A percentile compares a stretch with the other conserved stretches of the same genome.
Evolutionary conservation across 1,140 invertebrate genomes (phyloP).

Genomic region (Drosophila paulistorum): DNA sequence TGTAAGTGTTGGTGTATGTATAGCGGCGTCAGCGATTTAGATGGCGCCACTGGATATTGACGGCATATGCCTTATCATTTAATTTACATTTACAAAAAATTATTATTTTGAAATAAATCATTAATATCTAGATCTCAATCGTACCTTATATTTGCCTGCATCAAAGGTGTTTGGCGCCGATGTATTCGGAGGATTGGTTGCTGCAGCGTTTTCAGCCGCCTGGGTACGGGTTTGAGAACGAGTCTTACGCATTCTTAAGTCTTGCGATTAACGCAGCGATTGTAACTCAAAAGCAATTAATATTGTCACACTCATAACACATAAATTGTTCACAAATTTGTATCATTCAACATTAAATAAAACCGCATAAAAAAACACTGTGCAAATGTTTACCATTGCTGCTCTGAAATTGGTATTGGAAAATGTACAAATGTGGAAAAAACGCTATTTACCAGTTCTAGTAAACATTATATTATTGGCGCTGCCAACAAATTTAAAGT

Average conservation of each 20-base stretch:
- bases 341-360: constrained; percentile 36
- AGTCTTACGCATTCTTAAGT: constrained; percentile 73
- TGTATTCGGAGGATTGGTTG: constrained; percentile 47
- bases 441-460: no score
- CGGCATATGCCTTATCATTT: constrained; percentile 39
- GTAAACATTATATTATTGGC: no score
- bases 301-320: constrained; percentile 27
- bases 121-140: neutral
- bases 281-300: constrained; percentile 32
- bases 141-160: constrained; percentile 63
- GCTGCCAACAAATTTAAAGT: no score
- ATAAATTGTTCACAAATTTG: constrained; percentile 30
- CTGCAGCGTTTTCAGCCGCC: constrained; percentile 80
- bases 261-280: constrained; percentile 38
- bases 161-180: constrained; percentile 59
- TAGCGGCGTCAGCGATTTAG: neutral
- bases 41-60: constrained; percentile 7
- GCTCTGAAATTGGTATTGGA: no score
- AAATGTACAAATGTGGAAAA: no score
- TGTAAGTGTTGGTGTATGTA: constrained; percentile 1
- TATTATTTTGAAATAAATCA: constrained; percentile 26
- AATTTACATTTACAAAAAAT: constrained; percentile 43
- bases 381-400: no score
- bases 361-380: constrained; percentile 33
- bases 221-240: constrained; percentile 81